Evolutionary conservation across 2,888 invertebrate species (phyloP).

Genomic region (Periphyllus acericola): DNA sequence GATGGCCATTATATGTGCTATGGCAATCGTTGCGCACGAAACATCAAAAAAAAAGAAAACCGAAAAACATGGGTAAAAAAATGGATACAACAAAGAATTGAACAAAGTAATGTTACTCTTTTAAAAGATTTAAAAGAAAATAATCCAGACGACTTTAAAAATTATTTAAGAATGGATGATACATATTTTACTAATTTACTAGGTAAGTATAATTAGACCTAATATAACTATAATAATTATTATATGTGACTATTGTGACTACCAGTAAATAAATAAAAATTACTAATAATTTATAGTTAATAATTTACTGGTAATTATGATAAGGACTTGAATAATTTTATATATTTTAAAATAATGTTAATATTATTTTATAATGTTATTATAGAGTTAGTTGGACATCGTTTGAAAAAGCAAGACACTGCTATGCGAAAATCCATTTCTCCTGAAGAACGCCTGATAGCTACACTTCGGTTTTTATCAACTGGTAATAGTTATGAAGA

Average conservation of each 20-base stretch:
- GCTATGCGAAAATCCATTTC: constrained; percentile 14
- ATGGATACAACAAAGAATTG: not conserved
- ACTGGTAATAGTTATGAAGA: constrained; percentile 43
- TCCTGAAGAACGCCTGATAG: constrained; percentile 31
- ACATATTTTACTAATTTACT: not conserved
- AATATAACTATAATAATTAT: no score
- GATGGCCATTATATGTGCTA: no score
- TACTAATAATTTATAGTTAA: not conserved
- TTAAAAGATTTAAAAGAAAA: not conserved
- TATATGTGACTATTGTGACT: no score
- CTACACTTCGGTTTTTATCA: constrained; percentile 32
- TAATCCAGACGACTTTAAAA: not conserved
- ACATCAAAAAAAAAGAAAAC: not conserved
- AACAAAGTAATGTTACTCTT: not conserved
- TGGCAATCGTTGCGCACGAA: no score
- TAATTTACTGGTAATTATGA: not conserved
- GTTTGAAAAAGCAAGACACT: not conserved
- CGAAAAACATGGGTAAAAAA: not conserved
- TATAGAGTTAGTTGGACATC: not conserved
- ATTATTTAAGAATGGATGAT: not conserved
- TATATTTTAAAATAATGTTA: not conserved
- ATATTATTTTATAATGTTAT: not conserved
- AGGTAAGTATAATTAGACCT: no score
- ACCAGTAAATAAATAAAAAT: not conserved
- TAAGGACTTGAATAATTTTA: not conserved